These are phyloP conservation scores for Caenorhabditis tropicalis DNA, from an alignment of 1,140 invertebrate genomes.

Conservation along the genomic window DNA sequence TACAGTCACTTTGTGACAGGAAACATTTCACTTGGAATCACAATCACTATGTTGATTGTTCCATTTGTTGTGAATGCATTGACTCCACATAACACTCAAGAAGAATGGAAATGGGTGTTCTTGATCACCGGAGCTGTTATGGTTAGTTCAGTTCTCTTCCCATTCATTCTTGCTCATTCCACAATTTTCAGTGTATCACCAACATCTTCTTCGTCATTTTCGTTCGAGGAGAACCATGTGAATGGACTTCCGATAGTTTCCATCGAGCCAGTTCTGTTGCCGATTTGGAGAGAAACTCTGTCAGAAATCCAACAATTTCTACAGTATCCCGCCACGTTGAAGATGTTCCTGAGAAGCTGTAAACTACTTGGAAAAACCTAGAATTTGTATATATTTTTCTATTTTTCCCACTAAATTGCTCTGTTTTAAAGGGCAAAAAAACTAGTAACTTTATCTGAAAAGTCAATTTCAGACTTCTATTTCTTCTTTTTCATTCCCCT, in stretches of 20 bases:
- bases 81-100: constrained; percentile 67
- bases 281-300: neutral
- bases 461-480: constrained; percentile 35
- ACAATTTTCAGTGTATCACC: constrained; percentile 47
- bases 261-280: neutral
- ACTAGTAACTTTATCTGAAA: constrained; percentile 42
- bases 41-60: constrained; percentile 68
- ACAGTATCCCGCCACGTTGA: neutral
- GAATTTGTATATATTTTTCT: neutral
- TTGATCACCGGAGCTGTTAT: constrained; percentile 61
- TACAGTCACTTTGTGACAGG: constrained; percentile 71
- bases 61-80: constrained; percentile 62
- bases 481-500: neutral
- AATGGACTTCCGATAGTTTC: constrained; percentile 52
- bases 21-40: constrained; percentile 68
- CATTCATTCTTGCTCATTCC: neutral
- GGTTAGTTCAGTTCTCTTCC: neutral
- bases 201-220: constrained; percentile 55
- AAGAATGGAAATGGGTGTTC: constrained; percentile 67
- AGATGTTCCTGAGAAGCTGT: constrained; percentile 5
- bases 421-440: constrained; percentile 1
- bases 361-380: neutral
- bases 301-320: constrained; percentile 24
- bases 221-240: constrained; percentile 54
- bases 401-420: neutral